Conservation (phyloP, 1,140 invertebrate species). For the Phenacoccus solenopsis region DNA sequence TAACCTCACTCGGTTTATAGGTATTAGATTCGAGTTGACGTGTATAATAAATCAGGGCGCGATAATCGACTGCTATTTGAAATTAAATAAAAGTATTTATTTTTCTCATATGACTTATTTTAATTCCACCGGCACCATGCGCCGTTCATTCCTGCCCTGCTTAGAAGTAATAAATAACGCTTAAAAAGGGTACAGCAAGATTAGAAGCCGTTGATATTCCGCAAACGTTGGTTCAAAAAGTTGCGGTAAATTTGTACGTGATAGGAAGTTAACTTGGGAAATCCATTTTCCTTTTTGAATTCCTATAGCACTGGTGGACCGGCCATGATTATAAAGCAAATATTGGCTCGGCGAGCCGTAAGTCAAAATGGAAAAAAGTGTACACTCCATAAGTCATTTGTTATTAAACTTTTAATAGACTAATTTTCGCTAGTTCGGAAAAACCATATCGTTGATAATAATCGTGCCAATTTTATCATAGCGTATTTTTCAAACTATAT, state of each 20-base stretch:
- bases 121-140: not conserved
- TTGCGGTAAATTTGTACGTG: conserved; percentile 1
- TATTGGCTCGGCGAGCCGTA: not conserved
- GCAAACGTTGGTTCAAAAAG: not conserved
- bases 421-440: not conserved
- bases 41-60: too few relatives aligned
- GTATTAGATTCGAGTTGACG: too few relatives aligned
- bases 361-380: not conserved
- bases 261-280: not conserved
- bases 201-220: conserved; percentile 1
- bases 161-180: not conserved
- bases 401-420: not conserved
- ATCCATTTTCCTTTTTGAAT: conserved; percentile 3
- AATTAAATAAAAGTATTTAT: not conserved
- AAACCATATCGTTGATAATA: not conserved
- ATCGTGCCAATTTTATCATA: not conserved
- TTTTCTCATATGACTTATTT: not conserved
- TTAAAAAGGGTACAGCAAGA: not conserved
- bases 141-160: not conserved
- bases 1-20: too few relatives aligned
- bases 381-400: not conserved
- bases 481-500: too few relatives aligned
- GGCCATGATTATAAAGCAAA: not conserved
- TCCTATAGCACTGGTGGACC: not conserved
- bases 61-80: too few relatives aligned